A percentile compares a stretch with the other conserved stretches of the same genome.
Evolutionary conservation across 1,140 invertebrate species (phyloP).

Genomic region (Oryctes rhinoceros): DNA sequence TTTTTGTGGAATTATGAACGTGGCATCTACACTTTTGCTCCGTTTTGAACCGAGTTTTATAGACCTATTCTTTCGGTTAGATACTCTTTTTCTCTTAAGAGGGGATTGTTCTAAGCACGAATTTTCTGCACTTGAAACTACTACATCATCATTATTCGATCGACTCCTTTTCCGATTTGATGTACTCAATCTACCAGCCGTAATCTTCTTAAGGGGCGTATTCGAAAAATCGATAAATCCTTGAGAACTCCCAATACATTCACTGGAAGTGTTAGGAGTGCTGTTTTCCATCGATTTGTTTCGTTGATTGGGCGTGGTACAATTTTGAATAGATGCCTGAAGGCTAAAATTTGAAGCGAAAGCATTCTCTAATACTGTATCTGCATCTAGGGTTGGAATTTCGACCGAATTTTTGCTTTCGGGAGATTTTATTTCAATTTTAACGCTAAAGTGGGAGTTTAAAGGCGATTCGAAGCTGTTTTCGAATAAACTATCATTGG

Average conservation of each 20-base stretch:
- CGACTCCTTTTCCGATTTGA: background rate
- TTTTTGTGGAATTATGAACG: slow-evolving; percentile 16
- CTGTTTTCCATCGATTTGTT: slow-evolving; percentile 17
- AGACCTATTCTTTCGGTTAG: background rate
- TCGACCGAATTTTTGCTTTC: background rate
- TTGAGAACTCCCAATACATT: slow-evolving; percentile 41
- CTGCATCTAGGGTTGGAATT: slow-evolving; percentile 32
- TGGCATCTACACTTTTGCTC: slow-evolving; percentile 15
- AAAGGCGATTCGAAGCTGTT: slow-evolving; percentile 42
- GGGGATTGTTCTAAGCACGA: slow-evolving; percentile 19
- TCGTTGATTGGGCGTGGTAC: slow-evolving; percentile 4
- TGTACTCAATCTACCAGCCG: background rate
- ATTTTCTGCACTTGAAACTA: background rate
- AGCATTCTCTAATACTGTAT: slow-evolving; percentile 41
- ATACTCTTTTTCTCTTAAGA: slow-evolving; percentile 34
- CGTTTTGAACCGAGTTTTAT: background rate
- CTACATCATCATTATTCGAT: background rate
- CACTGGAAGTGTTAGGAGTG: slow-evolving; percentile 24
- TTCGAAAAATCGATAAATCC: background rate
- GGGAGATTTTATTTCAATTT: background rate
- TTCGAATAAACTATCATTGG: slow-evolving; percentile 48
- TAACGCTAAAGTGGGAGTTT: background rate
- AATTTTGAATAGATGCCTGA: slow-evolving; percentile 9
- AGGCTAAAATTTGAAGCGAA: slow-evolving; percentile 44
- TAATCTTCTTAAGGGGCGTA: background rate